Conservation (phyloP, 1,140 invertebrate species). For the Drosophila pachea region DNA sequence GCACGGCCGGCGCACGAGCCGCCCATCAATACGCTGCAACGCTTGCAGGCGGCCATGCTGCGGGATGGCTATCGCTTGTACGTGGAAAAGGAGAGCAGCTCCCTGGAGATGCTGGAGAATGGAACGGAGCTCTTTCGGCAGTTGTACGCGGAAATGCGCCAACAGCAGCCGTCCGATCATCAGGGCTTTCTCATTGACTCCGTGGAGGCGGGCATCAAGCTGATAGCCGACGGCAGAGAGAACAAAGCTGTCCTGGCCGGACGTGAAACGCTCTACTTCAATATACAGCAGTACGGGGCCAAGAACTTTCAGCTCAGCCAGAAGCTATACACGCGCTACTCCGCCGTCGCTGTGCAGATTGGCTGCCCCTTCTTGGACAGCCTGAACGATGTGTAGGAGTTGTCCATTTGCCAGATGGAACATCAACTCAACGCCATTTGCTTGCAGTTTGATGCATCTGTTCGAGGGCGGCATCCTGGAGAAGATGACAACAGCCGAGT, state of each 20-base stretch:
- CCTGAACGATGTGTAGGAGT: conserved; percentile 83
- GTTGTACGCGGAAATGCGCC: conserved; percentile 83
- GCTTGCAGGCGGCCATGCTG: conserved; percentile 83
- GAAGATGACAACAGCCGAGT: conserved; percentile 86
- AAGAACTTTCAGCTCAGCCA: conserved; percentile 86
- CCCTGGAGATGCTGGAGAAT: conserved; percentile 85
- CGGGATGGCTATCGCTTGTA: conserved; percentile 82
- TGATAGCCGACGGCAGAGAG: conserved; percentile 80
- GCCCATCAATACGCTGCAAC: conserved; percentile 83
- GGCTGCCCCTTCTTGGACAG: conserved; percentile 85
- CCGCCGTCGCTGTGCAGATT: conserved; percentile 85
- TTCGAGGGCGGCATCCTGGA: conserved; percentile 86
- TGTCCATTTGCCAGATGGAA: not conserved
- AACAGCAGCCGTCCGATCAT: conserved; percentile 76
- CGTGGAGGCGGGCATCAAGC: conserved; percentile 83
- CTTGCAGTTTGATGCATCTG: conserved; percentile 83
- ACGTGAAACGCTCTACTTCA: conserved; percentile 85
- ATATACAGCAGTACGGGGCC: conserved; percentile 83
- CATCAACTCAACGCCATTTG: not conserved
- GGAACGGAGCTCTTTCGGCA: conserved; percentile 86
- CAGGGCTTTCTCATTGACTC: conserved; percentile 81
- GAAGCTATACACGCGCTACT: conserved; percentile 86
- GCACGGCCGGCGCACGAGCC: conserved; percentile 83
- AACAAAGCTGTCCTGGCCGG: conserved; percentile 84
- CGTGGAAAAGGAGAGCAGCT: conserved; percentile 85